These are phyloP conservation scores for Ageneiosus marmoratus DNA, from an alignment of 2,113 vertebrate species.

Conservation along the genomic window DNA sequence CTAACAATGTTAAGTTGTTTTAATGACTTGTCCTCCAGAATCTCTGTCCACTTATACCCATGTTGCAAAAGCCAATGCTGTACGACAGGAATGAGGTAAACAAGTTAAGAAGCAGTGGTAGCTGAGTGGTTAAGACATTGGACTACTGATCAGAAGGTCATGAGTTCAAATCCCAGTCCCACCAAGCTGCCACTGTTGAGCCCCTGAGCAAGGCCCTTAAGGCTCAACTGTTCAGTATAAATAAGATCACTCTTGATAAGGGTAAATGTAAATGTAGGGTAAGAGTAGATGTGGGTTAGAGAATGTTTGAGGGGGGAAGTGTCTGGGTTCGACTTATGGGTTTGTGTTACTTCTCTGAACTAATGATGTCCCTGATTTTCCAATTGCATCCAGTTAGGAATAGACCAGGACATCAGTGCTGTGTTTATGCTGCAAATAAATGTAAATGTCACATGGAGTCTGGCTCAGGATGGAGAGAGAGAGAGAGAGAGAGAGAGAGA, in stretches of 20 bases:
- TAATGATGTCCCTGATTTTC: slow-evolving; percentile 45
- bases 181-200: too few species aligned
- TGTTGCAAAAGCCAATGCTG: neutral
- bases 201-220: too few species aligned
- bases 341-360: slow-evolving; percentile 55
- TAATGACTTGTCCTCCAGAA: neutral
- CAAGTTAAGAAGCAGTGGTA: too few species aligned
- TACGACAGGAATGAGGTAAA: neutral
- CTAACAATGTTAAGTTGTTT: neutral
- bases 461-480: too few species aligned
- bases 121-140: too few species aligned
- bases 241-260: too few species aligned
- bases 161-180: too few species aligned
- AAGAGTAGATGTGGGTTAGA: too few species aligned
- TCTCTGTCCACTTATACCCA: neutral
- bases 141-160: too few species aligned
- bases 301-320: neutral
- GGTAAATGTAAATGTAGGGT: too few species aligned
- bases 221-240: too few species aligned
- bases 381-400: slow-evolving; percentile 60
- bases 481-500: too few species aligned
- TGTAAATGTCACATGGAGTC: neutral
- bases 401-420: slow-evolving; percentile 46
- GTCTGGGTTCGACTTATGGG: slow-evolving; percentile 14
- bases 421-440: neutral